These are phyloP conservation scores for Ecdyonurus torrentis DNA, from an alignment of 2,888 invertebrate genomes.

Conservation along the genomic window DNA sequence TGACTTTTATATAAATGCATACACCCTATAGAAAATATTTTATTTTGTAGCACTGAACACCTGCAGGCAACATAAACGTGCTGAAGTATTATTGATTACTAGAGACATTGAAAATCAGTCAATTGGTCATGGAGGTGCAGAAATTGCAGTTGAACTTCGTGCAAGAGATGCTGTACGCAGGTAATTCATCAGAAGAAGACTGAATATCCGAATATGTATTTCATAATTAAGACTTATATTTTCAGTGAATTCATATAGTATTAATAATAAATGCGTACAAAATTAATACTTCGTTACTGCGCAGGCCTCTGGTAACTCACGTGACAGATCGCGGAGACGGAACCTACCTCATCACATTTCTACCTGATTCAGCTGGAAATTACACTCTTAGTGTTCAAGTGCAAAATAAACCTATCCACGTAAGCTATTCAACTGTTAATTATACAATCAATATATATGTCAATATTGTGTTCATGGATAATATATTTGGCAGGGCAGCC, in stretches of 20 bases:
- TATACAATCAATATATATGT: background rate
- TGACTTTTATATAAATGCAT: too few relatives aligned
- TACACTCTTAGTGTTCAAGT: conserved; percentile 42
- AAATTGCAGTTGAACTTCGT: conserved; percentile 35
- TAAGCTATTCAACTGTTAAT: conserved; percentile 18
- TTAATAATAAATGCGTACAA: too few relatives aligned
- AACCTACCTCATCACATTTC: conserved; percentile 39
- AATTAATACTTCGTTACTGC: background rate
- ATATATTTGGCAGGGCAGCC: conserved; percentile 39
- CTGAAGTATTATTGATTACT: conserved; percentile 40
- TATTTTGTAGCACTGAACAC: conserved; percentile 32
- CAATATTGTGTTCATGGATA: conserved; percentile 7
- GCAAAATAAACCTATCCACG: conserved; percentile 47
- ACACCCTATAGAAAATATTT: too few relatives aligned
- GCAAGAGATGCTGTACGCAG: conserved; percentile 32
- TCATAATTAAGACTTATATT: too few relatives aligned
- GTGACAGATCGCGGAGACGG: conserved; percentile 46
- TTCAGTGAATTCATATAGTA: too few relatives aligned
- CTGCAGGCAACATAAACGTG: conserved; percentile 42
- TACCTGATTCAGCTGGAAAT: conserved; percentile 45
- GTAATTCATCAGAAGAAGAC: conserved; percentile 23
- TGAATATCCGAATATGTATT: background rate
- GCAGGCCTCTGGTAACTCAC: conserved; percentile 28
- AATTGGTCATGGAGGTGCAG: conserved; percentile 48
- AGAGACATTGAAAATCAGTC: conserved; percentile 43